Evolutionary conservation across 1,140 invertebrate genomes (phyloP), one percentile per base, ranked within the genome.

Genomic region (Drosophila nigromelanica): DNA sequence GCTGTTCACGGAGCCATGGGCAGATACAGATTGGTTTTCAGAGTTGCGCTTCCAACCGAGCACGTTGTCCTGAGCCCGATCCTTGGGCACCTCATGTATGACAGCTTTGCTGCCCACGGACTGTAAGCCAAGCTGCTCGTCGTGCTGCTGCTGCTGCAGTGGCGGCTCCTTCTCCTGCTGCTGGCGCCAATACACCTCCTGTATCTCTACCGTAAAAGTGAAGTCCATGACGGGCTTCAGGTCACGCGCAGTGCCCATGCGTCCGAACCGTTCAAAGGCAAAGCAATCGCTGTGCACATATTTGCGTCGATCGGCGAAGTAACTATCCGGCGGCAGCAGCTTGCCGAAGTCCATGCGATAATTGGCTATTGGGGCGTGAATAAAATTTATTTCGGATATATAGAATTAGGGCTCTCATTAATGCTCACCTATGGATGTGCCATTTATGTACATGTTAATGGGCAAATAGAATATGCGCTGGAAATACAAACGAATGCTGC

Each of bases 401-500:
- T 8, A 5, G 5, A 37, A 14, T 0, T 10, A 0, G 4, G 5
- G 6, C n/a, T 14, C 1, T 12, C 5, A n/a, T n/a, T n/a, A n/a
- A n/a, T 3, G 30, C 71, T 56, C 42, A 90, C 87, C 87, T 52
- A 90, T 77, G 0, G 76, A 72, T 0, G 72, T 64, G 30, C 73
- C 82, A 54, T 90, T 89, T 14, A 87, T 56, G 35, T 81, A 91
- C 60, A 91, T 74, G 27, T 81, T 90, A 27, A 91, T 87, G 12
- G 90, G 90, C 5, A 91, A 60, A 48, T 90, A 91, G 14, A 91
- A 91, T 14, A 91, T 89, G 0, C 86, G 79, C 45, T 91, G 90
- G n/a, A 91, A 91, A 51, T 91, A 91, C 0, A 68, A 50, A 3
- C 82, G 68, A 30, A 91, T 78, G 24, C 76, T 85, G 30, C 63